These are phyloP conservation scores for Clunio marinus DNA, from an alignment of 2,888 invertebrate species.

Conservation along the genomic window DNA sequence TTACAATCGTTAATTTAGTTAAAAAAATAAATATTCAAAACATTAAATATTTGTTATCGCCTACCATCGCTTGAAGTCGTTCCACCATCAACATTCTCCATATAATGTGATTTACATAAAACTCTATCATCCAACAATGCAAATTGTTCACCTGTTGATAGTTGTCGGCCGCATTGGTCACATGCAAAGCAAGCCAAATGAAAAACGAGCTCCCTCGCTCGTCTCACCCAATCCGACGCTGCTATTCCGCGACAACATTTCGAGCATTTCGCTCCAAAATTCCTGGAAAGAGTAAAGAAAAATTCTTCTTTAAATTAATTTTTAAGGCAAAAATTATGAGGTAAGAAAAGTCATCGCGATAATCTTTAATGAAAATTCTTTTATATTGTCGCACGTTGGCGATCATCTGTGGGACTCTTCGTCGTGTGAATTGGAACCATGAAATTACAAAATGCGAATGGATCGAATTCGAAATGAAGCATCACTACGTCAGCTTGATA, in stretches of 20 bases:
- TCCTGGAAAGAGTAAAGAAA: slow-evolving; percentile 58
- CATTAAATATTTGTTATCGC: slow-evolving; percentile 42
- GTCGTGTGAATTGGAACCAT: neutral
- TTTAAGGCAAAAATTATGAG: neutral
- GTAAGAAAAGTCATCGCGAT: neutral
- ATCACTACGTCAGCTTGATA: neutral
- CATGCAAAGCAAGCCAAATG: slow-evolving; percentile 99
- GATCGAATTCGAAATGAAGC: neutral
- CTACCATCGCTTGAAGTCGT: slow-evolving; percentile 86
- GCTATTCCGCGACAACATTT: slow-evolving; percentile 92
- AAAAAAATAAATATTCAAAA: slow-evolving; percentile 21
- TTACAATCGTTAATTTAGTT: slow-evolving; percentile 33
- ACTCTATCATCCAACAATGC: slow-evolving; percentile 91
- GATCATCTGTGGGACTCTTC: neutral
- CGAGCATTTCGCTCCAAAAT: slow-evolving; percentile 85
- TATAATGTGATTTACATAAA: slow-evolving; percentile 95
- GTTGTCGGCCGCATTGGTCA: slow-evolving; percentile 88
- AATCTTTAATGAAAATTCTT: slow-evolving; percentile 23
- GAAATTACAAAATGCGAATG: neutral
- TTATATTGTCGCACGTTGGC: slow-evolving; percentile 1
- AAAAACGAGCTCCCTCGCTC: slow-evolving; percentile 90
- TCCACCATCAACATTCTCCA: slow-evolving; percentile 89
- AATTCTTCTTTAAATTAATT: neutral
- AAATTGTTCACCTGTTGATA: slow-evolving; percentile 95
- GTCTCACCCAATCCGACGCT: slow-evolving; percentile 95